Evolutionary conservation across 2,797 vertebrate genomes (phyloP), one percentile per base, ranked within the genome.

Genomic region (Neoniphon sammara): DNA sequence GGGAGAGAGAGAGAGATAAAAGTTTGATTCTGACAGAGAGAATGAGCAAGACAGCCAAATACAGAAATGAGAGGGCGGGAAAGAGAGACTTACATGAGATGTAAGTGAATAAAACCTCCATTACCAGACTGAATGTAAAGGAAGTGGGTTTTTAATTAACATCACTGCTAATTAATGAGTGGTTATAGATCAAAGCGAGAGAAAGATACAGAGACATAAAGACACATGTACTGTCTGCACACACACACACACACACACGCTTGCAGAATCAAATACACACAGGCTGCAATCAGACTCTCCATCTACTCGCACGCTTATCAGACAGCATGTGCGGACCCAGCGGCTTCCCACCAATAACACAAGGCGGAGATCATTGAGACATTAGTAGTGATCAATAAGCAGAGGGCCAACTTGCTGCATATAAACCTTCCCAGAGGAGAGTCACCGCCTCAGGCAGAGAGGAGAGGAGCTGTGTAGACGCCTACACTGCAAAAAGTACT

Each of bases 351-450:
- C 75, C 80, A 77, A 83, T 73, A 75, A 78, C 74, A 81, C 1
- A 23, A 75, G 67, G 49, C 1, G 42, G 79, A 85, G 83, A 90
- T 91, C 83, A 92, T 81, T 90, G 86, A 93, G 85, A 92, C 85
- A 87, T 92, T 89, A 89, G 79, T 15, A 52, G 76, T 73, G 81
- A 93, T 94, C 92, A 92, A 93, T 94, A 93, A 86, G 76, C 78
- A 73, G 77, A 87, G 74, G 80, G 70, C 81, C 78, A 68, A 78
- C 61, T n/a, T 76, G 73, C 83, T 82, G 87, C 87, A 88, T 79
- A 86, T 77, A 87, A 90, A 89, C 84, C 68, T 67, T 87, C 88
- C 91, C 88, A 58, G 81, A 70, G 87, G 87, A 89, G 83, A 66
- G 53, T 66, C 76, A 82, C 62, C 34, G 89, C 90, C 91, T 86